Base-by-base conservation (phyloP, 2,888 invertebrate genomes). In the Drosophila nr. perissopoda region DNA sequence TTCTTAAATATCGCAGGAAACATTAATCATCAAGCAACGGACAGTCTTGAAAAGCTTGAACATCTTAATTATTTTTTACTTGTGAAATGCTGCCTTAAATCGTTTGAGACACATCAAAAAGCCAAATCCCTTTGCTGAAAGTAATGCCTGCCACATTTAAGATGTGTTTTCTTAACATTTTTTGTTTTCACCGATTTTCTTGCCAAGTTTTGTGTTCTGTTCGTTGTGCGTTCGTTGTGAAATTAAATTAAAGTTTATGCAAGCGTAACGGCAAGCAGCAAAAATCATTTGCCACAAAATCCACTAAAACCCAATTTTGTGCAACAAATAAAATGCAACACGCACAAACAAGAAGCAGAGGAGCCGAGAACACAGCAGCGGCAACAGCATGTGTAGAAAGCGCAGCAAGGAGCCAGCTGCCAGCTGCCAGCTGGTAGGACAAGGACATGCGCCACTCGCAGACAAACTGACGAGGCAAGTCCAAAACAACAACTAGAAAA, bases 251-350 rank as follows among this genome's bases (percentile, higher is more conserved):
- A 90, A 90, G 86, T 83, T 90, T 87, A 87, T 90, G 86, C 88
- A 87, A 89, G 86, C 91, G 89, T 79, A 81, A 89, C 84, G 88
- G 75, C 81, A 83, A 83, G 83, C 74, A 81, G 81, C 83, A 86
- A 86, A 88, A 88, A 90, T 86, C 81, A 88, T 90, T 86, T 90
- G 89, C 89, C 90, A 88, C 86, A 90, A 89, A 79, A 87, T 89
- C 82, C 89, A 87, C 88, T 81, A 89, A 87, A 89, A 83, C 89
- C 88, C 88, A 89, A 90, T 90, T 90, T 87, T 69, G 84, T 73
- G 81, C 84, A 83, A 89, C 84, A 89, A 86, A 86, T 81, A 89
- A 86, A 90, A 79, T 82, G 80, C 85, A 90, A 76, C 79, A 86
- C 70, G 74, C 89, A 74, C 81, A 83, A 80, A 83, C 79, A 84